These are phyloP conservation scores for Cryptocheilus praepositus DNA, from an alignment of 2,888 invertebrate species.

Conservation along the genomic window DNA sequence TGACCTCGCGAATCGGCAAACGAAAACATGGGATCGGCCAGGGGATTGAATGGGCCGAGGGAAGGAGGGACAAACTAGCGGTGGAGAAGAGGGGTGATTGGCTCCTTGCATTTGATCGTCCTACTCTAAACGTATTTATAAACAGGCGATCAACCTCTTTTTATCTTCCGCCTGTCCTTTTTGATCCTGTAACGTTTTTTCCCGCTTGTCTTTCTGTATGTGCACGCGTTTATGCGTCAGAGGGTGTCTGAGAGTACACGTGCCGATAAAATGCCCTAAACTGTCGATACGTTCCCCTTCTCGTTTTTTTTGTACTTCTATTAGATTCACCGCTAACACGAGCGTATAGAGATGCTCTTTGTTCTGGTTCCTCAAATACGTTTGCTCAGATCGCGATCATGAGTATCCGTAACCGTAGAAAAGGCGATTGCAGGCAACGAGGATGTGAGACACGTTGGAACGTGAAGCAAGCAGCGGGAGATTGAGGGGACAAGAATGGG, in stretches of 20 bases:
- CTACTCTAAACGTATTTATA: slow-evolving; percentile 27
- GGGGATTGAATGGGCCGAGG: slow-evolving; percentile 7
- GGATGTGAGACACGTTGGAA: neutral
- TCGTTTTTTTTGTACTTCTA: no score
- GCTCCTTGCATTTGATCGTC: neutral
- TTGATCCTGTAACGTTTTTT: slow-evolving; percentile 22
- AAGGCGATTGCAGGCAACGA: neutral
- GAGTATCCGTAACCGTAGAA: slow-evolving; percentile 9
- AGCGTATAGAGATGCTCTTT: neutral
- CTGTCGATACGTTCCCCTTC: no score
- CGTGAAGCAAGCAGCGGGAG: slow-evolving; percentile 2
- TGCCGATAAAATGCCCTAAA: no score
- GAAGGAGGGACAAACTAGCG: neutral
- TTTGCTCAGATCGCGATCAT: slow-evolving; percentile 4
- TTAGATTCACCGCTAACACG: no score
- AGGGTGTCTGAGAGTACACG: no score
- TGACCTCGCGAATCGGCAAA: slow-evolving; percentile 8
- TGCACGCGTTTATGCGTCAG: neutral
- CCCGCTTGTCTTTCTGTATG: neutral
- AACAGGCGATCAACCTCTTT: slow-evolving; percentile 23
- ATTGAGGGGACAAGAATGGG: slow-evolving; percentile 8
- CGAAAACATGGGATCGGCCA: slow-evolving; percentile 13
- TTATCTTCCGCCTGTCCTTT: slow-evolving; percentile 5
- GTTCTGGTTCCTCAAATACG: slow-evolving; percentile 24
- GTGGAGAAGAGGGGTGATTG: neutral